Conservation (phyloP, 2,797 vertebrate genomes). For the Toxotes lorentzi region DNA sequence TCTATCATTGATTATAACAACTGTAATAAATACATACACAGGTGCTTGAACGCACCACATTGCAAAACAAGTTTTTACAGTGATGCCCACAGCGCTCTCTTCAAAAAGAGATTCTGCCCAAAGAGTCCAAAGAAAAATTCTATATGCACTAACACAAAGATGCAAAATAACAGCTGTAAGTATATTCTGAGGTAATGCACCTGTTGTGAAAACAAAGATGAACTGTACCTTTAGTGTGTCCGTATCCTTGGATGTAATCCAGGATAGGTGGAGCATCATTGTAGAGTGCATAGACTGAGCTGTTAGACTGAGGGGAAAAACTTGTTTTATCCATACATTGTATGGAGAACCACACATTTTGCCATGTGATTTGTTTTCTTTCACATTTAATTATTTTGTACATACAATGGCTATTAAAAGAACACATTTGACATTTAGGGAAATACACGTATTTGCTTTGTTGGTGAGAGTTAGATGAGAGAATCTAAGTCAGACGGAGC, state of each 20-base stretch:
- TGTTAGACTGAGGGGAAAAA: constrained; percentile 82
- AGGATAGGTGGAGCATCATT: constrained; percentile 88
- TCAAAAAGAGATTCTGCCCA: no score
- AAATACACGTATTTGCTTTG: neutral
- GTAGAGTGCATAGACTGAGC: constrained; percentile 89
- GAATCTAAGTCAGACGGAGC: neutral
- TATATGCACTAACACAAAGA: no score
- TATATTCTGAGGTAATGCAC: no score
- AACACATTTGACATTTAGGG: neutral
- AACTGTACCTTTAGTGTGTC: constrained; percentile 93
- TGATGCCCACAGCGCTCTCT: accelerated
- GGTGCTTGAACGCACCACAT: neutral
- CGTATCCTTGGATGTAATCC: constrained; percentile 79
- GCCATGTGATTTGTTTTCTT: neutral
- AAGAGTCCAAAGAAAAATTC: no score
- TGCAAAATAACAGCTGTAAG: no score
- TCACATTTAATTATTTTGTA: neutral
- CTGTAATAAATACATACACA: neutral
- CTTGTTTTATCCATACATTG: neutral
- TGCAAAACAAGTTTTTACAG: neutral
- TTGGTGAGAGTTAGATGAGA: neutral
- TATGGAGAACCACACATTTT: neutral
- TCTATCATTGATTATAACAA: neutral
- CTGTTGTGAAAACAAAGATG: no score
- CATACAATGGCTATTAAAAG: neutral